These are phyloP conservation scores for Agonopterix arenella DNA, from an alignment of 2,888 invertebrate species.

Conservation along the genomic window DNA sequence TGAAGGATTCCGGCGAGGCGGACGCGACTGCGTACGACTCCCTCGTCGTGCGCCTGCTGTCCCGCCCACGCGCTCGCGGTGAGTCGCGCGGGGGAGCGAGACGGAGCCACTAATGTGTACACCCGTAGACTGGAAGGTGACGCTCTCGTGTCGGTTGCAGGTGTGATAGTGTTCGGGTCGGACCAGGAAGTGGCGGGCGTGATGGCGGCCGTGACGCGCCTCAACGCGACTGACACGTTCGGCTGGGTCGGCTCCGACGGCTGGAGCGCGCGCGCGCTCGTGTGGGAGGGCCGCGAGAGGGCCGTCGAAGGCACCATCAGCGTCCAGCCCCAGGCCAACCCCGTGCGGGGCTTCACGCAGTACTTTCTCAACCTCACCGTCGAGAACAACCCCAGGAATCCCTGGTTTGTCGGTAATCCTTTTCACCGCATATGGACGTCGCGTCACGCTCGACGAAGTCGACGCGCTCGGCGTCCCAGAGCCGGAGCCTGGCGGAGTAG, in stretches of 20 bases:
- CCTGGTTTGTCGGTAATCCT: constrained; percentile 93
- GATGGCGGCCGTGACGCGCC: constrained; percentile 92
- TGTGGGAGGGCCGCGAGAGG: constrained; percentile 90
- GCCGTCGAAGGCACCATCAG: constrained; percentile 88
- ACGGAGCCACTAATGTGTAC: constrained; percentile 53
- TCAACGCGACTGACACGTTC: constrained; percentile 90
- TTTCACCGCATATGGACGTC: constrained; percentile 1
- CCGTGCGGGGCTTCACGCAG: constrained; percentile 89
- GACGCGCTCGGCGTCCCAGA: not conserved
- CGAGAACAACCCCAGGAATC: constrained; percentile 92
- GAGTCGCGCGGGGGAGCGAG: constrained; percentile 87
- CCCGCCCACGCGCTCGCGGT: constrained; percentile 93
- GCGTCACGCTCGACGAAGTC: not conserved
- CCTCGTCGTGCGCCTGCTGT: constrained; percentile 88
- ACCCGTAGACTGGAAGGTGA: too few species aligned
- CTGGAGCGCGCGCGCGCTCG: constrained; percentile 93
- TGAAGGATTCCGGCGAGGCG: constrained; percentile 96
- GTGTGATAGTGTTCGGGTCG: constrained; percentile 95
- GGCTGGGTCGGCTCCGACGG: constrained; percentile 98
- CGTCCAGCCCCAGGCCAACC: constrained; percentile 94
- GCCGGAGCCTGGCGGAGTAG: not conserved
- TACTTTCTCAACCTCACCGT: constrained; percentile 92
- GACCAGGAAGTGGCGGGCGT: constrained; percentile 97
- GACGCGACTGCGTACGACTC: constrained; percentile 90
- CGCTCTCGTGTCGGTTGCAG: constrained; percentile 56